These are phyloP conservation scores for Python bivittatus DNA, from an alignment of 2,113 vertebrate species.

Conservation along the genomic window DNA sequence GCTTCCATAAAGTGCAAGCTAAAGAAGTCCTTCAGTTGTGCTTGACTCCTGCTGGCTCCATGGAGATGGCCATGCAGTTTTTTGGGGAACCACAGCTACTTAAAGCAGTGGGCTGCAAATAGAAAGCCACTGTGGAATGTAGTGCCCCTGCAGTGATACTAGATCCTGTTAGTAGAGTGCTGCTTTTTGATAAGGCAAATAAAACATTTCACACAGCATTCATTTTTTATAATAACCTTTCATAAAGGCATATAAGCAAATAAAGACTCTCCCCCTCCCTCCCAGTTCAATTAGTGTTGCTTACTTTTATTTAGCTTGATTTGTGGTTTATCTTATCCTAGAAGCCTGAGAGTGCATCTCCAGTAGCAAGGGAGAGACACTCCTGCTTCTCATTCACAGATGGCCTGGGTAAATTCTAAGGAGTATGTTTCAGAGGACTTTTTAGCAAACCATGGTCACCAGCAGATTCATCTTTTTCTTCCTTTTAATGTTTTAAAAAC, in stretches of 20 bases:
- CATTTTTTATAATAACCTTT: not conserved
- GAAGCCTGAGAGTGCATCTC: too few species aligned
- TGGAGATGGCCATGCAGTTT: not conserved
- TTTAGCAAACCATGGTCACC: too few species aligned
- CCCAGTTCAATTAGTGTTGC: not conserved
- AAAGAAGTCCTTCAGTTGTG: not conserved
- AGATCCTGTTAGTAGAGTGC: not conserved
- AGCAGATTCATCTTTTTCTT: too few species aligned
- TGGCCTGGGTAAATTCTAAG: too few species aligned
- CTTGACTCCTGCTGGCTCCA: not conserved
- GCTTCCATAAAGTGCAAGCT: not conserved
- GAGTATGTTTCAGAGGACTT: too few species aligned
- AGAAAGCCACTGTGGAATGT: not conserved
- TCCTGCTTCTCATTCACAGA: too few species aligned
- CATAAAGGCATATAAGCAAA: not conserved
- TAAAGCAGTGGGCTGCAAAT: not conserved
- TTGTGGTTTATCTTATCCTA: too few species aligned
- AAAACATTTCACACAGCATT: not conserved
- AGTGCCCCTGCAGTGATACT: rapidly evolving
- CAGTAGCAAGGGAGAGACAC: too few species aligned
- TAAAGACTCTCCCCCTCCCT: not conserved
- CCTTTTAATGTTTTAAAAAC: too few species aligned
- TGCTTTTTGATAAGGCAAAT: rapidly evolving
- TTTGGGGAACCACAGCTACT: not conserved
- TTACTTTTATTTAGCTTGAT: not conserved